Percentiles rank a stretch among this genome's conserved stretches.
phyloP scores from a whole-genome alignment of 1,140 invertebrate genomes.

The Leucophenga varia region DNA sequence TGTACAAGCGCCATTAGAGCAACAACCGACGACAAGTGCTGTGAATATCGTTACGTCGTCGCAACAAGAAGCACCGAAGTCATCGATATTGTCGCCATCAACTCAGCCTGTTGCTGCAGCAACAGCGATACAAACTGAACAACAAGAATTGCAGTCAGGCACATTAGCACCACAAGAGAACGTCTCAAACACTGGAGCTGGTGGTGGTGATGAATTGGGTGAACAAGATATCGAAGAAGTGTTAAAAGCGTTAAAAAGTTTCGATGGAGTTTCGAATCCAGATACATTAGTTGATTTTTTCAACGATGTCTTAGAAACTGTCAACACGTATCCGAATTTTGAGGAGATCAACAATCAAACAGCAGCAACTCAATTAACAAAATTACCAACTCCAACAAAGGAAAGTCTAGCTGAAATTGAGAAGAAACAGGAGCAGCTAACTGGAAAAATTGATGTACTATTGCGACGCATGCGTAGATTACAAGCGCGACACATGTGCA shows the following conservation, averaged over 20 bases:
- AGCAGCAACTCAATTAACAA: conserved; percentile 1
- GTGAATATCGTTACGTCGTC: conserved; percentile 21
- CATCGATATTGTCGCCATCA: conserved; percentile 15
- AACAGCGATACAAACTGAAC: too few relatives aligned
- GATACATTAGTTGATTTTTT: conserved; percentile 49
- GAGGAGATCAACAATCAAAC: too few relatives aligned
- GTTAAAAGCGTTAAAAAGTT: conserved; percentile 27
- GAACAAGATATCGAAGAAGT: conserved; percentile 26
- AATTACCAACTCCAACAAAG: conserved; percentile 3
- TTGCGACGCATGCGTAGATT: conserved; percentile 71
- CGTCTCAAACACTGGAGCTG: not conserved
- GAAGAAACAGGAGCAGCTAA: conserved; percentile 63
- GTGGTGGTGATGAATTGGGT: conserved; percentile 20
- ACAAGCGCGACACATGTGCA: conserved; percentile 69
- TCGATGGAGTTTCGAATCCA: conserved; percentile 18
- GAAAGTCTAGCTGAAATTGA: conserved; percentile 22
- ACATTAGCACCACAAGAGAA: too few relatives aligned
- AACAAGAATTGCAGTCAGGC: too few relatives aligned
- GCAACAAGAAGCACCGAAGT: conserved; percentile 12
- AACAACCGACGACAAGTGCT: too few relatives aligned
- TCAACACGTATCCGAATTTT: too few relatives aligned
- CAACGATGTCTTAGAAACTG: conserved; percentile 37
- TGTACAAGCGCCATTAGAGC: not conserved
- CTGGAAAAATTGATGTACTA: conserved; percentile 69
- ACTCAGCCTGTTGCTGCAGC: too few relatives aligned